Evolutionary conservation across 2,888 invertebrate genomes (phyloP).

Genomic region (Nemurella pictetii): DNA sequence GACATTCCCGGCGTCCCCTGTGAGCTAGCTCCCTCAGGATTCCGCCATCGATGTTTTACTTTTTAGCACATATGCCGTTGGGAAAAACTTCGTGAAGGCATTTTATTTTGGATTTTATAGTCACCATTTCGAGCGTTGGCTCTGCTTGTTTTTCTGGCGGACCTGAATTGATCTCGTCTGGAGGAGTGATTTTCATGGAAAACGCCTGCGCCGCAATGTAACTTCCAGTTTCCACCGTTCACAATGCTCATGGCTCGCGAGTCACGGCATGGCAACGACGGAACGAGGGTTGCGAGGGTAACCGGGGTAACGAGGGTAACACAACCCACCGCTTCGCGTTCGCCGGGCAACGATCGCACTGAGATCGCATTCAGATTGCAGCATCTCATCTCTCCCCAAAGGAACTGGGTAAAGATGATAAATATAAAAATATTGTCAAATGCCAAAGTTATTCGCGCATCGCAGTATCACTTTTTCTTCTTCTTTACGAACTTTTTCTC

Average conservation of each 20-base stretch:
- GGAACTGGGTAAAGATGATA: neutral
- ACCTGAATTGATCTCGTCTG: neutral
- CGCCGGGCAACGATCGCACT: neutral
- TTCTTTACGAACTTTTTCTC: neutral
- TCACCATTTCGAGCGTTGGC: neutral
- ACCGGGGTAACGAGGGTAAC: too few relatives aligned
- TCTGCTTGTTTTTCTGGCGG: neutral
- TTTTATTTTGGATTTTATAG: slow-evolving; percentile 15
- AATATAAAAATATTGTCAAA: neutral
- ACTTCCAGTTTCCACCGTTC: neutral
- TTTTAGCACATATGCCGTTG: slow-evolving; percentile 9
- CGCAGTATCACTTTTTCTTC: neutral
- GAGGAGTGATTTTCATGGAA: neutral
- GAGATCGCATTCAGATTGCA: neutral
- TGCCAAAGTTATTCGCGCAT: neutral
- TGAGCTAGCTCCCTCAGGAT: neutral
- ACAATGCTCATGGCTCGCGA: too few relatives aligned
- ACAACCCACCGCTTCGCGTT: neutral
- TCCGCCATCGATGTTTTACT: neutral
- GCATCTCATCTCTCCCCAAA: neutral
- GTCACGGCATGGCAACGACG: neutral
- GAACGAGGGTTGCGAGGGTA: too few relatives aligned
- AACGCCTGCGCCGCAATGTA: neutral
- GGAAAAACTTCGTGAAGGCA: neutral
- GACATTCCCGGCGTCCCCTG: neutral